Percentiles rank a stretch among this genome's conserved stretches.
phyloP scores from a whole-genome alignment of 1,140 invertebrate genomes.

The Hetaerina americana region DNA sequence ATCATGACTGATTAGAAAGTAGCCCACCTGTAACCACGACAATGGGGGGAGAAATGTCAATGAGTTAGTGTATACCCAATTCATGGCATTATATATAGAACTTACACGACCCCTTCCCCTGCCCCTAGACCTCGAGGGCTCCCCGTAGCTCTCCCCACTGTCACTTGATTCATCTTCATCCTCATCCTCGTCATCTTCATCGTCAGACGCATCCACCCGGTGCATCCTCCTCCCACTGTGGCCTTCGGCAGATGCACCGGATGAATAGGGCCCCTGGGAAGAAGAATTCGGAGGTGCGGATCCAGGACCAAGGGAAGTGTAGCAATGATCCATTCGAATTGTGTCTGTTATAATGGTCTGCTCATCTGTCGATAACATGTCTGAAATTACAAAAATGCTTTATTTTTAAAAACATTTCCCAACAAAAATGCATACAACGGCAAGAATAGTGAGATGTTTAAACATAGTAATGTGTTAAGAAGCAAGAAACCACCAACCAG shows the following conservation, averaged over 20 bases:
- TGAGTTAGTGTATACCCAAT: too few relatives aligned
- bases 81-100: too few relatives aligned
- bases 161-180: slow-evolving; percentile 5
- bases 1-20: too few relatives aligned
- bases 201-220: slow-evolving; percentile 2
- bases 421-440: too few relatives aligned
- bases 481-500: too few relatives aligned
- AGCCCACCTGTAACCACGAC: too few relatives aligned
- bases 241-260: slow-evolving; percentile 12
- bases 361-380: slow-evolving; percentile 20
- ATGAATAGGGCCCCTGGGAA: slow-evolving; percentile 24
- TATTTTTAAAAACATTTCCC: too few relatives aligned
- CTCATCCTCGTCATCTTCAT: slow-evolving; percentile 6
- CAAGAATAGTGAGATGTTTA: too few relatives aligned
- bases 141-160: neutral
- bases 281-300: slow-evolving; percentile 23
- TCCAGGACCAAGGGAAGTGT: slow-evolving; percentile 29
- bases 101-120: neutral
- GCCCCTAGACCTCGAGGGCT: neutral
- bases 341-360: slow-evolving; percentile 28
- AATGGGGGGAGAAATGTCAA: too few relatives aligned
- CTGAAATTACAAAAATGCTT: neutral
- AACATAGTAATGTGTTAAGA: too few relatives aligned
- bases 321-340: slow-evolving; percentile 34
- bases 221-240: neutral